These are phyloP conservation scores for Electrophaes corylata DNA, from an alignment of 2,888 invertebrate genomes.

Conservation along the genomic window DNA sequence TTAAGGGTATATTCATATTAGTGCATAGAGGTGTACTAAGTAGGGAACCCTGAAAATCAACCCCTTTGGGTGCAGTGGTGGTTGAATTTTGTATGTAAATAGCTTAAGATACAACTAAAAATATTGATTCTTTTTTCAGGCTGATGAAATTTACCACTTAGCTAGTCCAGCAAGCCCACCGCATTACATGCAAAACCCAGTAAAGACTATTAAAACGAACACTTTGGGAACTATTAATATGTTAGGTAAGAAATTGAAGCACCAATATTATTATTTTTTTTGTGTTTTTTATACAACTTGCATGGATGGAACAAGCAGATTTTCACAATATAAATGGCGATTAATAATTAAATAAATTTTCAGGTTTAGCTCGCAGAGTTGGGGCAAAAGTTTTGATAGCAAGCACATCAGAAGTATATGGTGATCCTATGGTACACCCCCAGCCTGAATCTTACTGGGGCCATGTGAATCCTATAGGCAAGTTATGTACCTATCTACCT, in stretches of 20 bases:
- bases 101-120: background rate
- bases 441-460: constrained; percentile 99
- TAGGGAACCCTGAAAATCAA: too few species aligned
- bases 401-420: constrained; percentile 99
- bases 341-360: constrained; percentile 35
- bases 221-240: constrained; percentile 98
- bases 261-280: too few species aligned
- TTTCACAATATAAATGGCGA: background rate
- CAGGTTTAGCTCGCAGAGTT: constrained; percentile 95
- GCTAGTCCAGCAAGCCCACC: constrained; percentile 99
- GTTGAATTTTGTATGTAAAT: too few species aligned
- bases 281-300: too few species aligned
- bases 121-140: constrained; percentile 64
- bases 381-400: constrained; percentile 97
- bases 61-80: too few species aligned
- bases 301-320: too few species aligned
- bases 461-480: constrained; percentile 98
- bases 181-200: constrained; percentile 99
- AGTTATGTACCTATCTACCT: constrained; percentile 35
- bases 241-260: constrained; percentile 88
- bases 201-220: constrained; percentile 99
- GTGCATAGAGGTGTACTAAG: too few species aligned
- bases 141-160: constrained; percentile 98
- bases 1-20: too few species aligned
- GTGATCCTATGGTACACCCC: constrained; percentile 99